Conservation (phyloP, 2,797 vertebrate genomes). For the Yasuhikotakia modesta region DNA sequence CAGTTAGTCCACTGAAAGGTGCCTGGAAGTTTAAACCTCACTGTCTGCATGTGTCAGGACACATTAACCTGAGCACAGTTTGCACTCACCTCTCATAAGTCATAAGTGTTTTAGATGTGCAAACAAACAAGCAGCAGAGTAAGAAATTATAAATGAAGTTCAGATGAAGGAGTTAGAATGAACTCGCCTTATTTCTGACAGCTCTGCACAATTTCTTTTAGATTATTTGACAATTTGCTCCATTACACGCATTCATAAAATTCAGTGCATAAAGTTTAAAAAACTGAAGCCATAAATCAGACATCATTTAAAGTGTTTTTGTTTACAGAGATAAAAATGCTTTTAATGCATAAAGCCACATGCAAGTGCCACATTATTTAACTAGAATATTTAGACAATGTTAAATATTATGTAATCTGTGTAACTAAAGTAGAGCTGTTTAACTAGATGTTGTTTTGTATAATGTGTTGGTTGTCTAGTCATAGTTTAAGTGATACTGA, state of each 20-base stretch:
- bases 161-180: neutral
- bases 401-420: neutral
- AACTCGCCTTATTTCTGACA: neutral
- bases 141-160: neutral
- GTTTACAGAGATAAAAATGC: too few relatives aligned
- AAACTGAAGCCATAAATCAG: too few relatives aligned
- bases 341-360: too few relatives aligned
- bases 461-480: too few relatives aligned
- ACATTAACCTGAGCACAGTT: constrained; percentile 52
- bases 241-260: too few relatives aligned
- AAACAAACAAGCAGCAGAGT: constrained; percentile 29
- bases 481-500: too few relatives aligned
- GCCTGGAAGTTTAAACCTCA: constrained; percentile 57
- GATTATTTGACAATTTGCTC: neutral
- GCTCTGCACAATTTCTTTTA: neutral
- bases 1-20: constrained; percentile 55
- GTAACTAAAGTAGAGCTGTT: too few relatives aligned
- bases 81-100: constrained; percentile 42
- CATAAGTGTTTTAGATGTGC: constrained; percentile 11
- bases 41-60: constrained; percentile 57
- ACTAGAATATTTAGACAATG: too few relatives aligned
- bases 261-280: too few relatives aligned
- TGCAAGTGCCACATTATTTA: too few relatives aligned
- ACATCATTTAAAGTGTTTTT: too few relatives aligned
- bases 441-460: too few relatives aligned